Percentiles rank a stretch among this genome's conserved stretches.
Conservation (phyloP, 2,797 vertebrate genomes). For the Protonibea diacanthus region DNA sequence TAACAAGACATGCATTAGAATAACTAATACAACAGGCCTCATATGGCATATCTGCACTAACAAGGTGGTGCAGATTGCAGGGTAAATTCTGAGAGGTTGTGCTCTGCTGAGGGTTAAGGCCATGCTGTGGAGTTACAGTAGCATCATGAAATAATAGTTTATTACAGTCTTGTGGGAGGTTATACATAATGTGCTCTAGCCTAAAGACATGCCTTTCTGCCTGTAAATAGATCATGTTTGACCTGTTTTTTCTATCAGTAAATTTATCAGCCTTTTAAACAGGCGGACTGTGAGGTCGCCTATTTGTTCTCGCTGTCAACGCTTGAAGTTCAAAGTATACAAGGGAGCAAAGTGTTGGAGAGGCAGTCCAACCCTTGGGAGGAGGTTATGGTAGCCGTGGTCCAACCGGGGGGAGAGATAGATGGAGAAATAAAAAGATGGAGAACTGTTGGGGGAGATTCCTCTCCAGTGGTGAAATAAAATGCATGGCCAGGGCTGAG, state of each 20-base stretch:
- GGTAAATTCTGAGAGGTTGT: slow-evolving; percentile 32
- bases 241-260: slow-evolving; percentile 25
- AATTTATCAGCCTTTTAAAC: slow-evolving; percentile 45
- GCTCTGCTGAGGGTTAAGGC: slow-evolving; percentile 48
- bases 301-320: slow-evolving; percentile 29
- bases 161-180: slow-evolving; percentile 14
- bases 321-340: slow-evolving; percentile 14
- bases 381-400: slow-evolving; percentile 11
- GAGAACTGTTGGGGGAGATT: slow-evolving; percentile 46
- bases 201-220: slow-evolving; percentile 5
- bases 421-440: slow-evolving; percentile 54
- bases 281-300: not conserved
- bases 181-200: not conserved
- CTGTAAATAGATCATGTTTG: slow-evolving; percentile 35
- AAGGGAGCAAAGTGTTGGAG: slow-evolving; percentile 17
- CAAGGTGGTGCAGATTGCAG: slow-evolving; percentile 70
- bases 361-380: slow-evolving; percentile 22
- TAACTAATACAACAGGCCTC: slow-evolving; percentile 75
- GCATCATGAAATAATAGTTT: slow-evolving; percentile 28
- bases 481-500: slow-evolving; percentile 33
- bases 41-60: slow-evolving; percentile 72
- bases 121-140: slow-evolving; percentile 17
- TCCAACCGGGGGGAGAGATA: slow-evolving; percentile 35
- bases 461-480: slow-evolving; percentile 50
- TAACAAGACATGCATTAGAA: slow-evolving; percentile 78